Percentiles rank a stretch among this genome's conserved stretches.
Evolutionary conservation across 64 coral and sea anemone genomes (phyloP).

Genomic region (Stylophora pistillata): DNA sequence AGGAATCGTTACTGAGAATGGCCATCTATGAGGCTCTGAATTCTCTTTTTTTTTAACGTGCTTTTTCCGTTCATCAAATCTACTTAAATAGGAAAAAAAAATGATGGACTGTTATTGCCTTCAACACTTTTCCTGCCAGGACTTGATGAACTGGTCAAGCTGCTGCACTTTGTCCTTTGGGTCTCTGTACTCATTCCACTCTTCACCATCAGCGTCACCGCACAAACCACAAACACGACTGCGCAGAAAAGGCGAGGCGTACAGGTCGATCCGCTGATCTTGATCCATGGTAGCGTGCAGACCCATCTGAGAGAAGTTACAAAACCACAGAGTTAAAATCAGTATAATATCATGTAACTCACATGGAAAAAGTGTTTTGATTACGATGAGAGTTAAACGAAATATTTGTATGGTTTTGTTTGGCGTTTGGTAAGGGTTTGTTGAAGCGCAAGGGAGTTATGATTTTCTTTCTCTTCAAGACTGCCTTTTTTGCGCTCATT

Average conservation of each 20-base stretch:
- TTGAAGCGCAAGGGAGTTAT: too few relatives aligned
- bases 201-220: constrained; percentile 56
- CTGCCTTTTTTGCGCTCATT: too few relatives aligned
- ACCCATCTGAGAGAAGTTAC: not conserved
- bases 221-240: constrained; percentile 58
- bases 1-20: too few relatives aligned
- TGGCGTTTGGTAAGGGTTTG: too few relatives aligned
- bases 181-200: constrained; percentile 44
- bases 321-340: not conserved
- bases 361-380: not conserved
- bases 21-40: too few relatives aligned
- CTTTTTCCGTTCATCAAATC: too few relatives aligned
- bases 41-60: too few relatives aligned
- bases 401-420: too few relatives aligned
- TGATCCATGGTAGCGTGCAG: constrained; percentile 15
- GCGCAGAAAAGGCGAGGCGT: constrained; percentile 39
- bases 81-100: not conserved
- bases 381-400: too few relatives aligned
- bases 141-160: constrained; percentile 20
- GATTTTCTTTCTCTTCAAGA: too few relatives aligned
- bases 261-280: constrained; percentile 10
- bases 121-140: constrained; percentile 48
- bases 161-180: constrained; percentile 3
- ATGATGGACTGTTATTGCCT: not conserved
- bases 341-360: not conserved